These are phyloP conservation scores for Apamea sordens DNA, from an alignment of 2,888 invertebrate genomes.

Conservation along the genomic window DNA sequence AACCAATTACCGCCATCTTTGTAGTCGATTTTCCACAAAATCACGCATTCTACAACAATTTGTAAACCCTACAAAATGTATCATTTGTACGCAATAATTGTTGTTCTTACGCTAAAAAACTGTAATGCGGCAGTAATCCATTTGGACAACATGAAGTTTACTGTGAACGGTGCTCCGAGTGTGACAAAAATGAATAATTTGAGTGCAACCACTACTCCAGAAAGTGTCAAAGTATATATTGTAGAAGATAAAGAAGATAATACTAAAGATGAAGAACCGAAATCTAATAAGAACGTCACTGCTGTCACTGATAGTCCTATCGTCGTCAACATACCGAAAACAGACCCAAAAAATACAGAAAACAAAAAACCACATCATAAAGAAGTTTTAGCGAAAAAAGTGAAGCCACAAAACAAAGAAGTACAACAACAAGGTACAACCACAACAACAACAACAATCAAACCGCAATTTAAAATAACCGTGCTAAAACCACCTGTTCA, in stretches of 20 bases:
- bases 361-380: neutral
- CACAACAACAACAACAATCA: neutral
- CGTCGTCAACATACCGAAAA: neutral
- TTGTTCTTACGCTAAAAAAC: conserved; percentile 27
- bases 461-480: conserved; percentile 14
- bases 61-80: conserved; percentile 50
- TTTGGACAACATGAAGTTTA: conserved; percentile 37
- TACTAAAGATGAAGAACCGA: neutral
- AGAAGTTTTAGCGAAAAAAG: neutral
- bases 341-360: neutral
- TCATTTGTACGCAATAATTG: conserved; percentile 19
- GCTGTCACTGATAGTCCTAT: conserved; percentile 9
- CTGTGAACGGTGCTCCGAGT: conserved; percentile 46
- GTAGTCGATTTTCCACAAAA: conserved; percentile 40
- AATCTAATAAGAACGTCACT: neutral
- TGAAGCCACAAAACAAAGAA: neutral
- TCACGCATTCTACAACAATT: conserved; percentile 32
- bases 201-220: conserved; percentile 2
- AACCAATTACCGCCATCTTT: conserved; percentile 49
- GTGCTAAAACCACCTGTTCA: neutral
- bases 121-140: conserved; percentile 35
- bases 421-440: neutral
- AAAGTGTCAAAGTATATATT: conserved; percentile 26
- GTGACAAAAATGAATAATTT: conserved; percentile 9
- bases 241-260: conserved; percentile 7